Percentiles rank a stretch among this genome's conserved stretches.
Evolutionary conservation across 2,113 vertebrate genomes (phyloP).

Genomic region (Etia nguti): DNA sequence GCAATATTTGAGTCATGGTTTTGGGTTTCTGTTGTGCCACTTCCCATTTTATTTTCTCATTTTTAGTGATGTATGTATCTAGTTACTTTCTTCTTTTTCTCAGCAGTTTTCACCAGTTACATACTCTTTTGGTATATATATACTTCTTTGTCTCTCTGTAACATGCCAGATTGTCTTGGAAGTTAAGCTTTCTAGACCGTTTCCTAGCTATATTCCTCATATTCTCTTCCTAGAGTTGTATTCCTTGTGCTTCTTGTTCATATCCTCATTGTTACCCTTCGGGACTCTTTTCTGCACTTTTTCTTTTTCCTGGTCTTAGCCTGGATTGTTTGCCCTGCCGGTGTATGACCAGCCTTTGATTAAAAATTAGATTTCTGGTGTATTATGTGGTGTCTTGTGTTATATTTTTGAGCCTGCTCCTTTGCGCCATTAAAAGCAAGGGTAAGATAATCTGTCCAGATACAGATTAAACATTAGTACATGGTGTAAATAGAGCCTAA

Average conservation of each 20-base stretch:
- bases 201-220: neutral
- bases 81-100: neutral
- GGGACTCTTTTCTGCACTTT: neutral
- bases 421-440: neutral
- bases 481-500: neutral
- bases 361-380: neutral
- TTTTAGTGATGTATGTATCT: neutral
- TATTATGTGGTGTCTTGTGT: neutral
- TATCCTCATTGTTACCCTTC: neutral
- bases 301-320: neutral
- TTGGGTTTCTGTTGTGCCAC: neutral
- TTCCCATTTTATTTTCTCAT: neutral
- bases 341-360: neutral
- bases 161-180: neutral
- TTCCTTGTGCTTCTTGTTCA: neutral
- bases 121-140: neutral
- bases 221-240: neutral
- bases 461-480: neutral
- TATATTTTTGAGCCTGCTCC: neutral
- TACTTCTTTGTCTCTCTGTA: neutral
- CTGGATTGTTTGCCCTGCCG: neutral
- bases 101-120: neutral
- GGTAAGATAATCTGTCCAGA: neutral
- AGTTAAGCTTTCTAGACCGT: neutral
- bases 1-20: neutral